Percentiles rank a stretch among this genome's conserved stretches.
These are phyloP conservation scores for Grallaria varia DNA, from an alignment of 2,113 vertebrate genomes.

Conservation along the genomic window DNA sequence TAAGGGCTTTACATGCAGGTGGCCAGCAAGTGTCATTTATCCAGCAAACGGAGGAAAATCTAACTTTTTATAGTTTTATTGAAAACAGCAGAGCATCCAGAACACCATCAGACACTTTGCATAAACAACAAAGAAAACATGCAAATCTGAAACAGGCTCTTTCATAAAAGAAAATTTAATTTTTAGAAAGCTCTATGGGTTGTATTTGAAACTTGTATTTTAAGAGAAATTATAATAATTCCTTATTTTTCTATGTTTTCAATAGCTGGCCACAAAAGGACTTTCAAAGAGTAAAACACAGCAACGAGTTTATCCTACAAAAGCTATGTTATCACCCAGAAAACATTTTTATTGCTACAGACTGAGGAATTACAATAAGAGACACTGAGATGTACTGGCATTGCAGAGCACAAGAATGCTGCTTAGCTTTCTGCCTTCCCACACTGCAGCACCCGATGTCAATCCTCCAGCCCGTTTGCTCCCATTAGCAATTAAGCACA, in stretches of 20 bases:
- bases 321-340: neutral
- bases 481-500: slow-evolving; percentile 48
- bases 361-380: neutral
- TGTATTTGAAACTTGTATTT: neutral
- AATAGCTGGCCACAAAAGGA: neutral
- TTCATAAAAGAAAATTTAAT: neutral
- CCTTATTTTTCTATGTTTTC: neutral
- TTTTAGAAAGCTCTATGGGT: neutral
- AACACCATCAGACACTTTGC: neutral
- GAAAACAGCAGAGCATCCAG: neutral
- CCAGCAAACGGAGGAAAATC: neutral
- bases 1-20: neutral
- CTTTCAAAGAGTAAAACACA: accelerated
- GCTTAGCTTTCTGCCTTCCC: neutral
- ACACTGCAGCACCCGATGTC: neutral
- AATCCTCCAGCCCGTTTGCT: neutral
- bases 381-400: neutral
- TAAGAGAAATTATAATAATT: neutral
- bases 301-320: neutral
- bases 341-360: neutral
- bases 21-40: neutral
- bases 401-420: neutral
- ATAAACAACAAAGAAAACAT: neutral
- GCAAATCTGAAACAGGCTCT: neutral
- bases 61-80: neutral